phyloP scores from a whole-genome alignment of 2,888 invertebrate species.

The Leptopterna dolabrata region DNA sequence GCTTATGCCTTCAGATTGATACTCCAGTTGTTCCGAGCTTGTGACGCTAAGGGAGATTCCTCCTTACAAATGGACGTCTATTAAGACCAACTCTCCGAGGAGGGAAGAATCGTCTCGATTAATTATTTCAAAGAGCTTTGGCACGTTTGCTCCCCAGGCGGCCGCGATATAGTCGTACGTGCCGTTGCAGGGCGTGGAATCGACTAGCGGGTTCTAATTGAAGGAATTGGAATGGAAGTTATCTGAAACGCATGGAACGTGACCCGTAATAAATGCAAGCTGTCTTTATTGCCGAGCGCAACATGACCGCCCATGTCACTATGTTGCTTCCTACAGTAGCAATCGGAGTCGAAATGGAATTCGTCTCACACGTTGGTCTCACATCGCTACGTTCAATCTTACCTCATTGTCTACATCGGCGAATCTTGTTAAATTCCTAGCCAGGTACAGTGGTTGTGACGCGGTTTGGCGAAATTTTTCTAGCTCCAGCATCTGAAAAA shows the following conservation, averaged over 20 bases:
- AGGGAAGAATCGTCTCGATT: background rate
- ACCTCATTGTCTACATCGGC: no score
- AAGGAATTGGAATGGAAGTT: conserved; percentile 1
- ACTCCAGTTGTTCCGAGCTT: background rate
- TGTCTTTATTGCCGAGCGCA: background rate
- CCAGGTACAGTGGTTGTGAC: no score
- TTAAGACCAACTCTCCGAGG: background rate
- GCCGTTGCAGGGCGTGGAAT: background rate
- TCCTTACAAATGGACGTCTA: background rate
- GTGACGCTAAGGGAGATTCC: background rate
- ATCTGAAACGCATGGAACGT: background rate
- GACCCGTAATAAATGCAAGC: background rate
- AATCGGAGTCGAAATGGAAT: no score
- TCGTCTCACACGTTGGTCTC: no score
- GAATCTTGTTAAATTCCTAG: no score
- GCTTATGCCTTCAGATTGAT: background rate
- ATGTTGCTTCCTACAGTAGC: no score
- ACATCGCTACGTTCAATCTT: no score
- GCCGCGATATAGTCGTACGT: background rate
- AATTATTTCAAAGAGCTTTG: background rate
- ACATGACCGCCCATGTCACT: background rate
- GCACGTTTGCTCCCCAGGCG: background rate
- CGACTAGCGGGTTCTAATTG: background rate
- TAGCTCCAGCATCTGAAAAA: no score
- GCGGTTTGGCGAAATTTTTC: no score